Percentiles rank a stretch among this genome's conserved stretches.
phyloP scores from a whole-genome alignment of 35 echinoderm and acorn worm genomes.

The Ptychodera flava region DNA sequence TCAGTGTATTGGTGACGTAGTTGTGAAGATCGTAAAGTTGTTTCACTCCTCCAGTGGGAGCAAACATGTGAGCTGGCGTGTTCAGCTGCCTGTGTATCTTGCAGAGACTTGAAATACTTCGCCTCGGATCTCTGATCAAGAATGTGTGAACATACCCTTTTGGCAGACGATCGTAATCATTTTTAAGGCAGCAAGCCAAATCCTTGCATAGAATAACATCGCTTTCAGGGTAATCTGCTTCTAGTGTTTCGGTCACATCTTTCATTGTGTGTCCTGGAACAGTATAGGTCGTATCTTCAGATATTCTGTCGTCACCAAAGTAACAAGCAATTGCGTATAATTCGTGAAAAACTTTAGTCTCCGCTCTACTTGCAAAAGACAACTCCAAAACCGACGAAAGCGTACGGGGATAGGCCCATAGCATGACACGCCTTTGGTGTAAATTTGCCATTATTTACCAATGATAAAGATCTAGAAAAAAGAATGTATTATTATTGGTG shows the following conservation, averaged over 20 bases:
- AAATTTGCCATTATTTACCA: neutral
- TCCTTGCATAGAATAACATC: slow-evolving; percentile 76
- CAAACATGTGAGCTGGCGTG: neutral
- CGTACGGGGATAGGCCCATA: slow-evolving; percentile 61
- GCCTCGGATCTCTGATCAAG: slow-evolving; percentile 53
- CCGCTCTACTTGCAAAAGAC: slow-evolving; percentile 36
- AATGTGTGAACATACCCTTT: slow-evolving; percentile 76
- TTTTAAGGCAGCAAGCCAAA: slow-evolving; percentile 35
- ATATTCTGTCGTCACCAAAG: slow-evolving; percentile 50
- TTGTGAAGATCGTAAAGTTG: slow-evolving; percentile 55
- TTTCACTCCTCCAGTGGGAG: slow-evolving; percentile 20
- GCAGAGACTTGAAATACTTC: slow-evolving; percentile 27
- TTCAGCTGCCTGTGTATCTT: neutral
- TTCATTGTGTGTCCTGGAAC: slow-evolving; percentile 15
- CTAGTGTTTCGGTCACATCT: slow-evolving; percentile 48
- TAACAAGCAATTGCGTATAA: slow-evolving; percentile 48
- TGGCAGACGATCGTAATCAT: slow-evolving; percentile 50
- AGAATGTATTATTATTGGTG: too few species aligned
- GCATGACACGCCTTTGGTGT: slow-evolving; percentile 26
- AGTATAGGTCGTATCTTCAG: neutral
- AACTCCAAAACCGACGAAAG: slow-evolving; percentile 61
- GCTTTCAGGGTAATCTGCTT: slow-evolving; percentile 42
- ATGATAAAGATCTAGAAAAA: too few species aligned
- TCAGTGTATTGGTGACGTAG: slow-evolving; percentile 31
- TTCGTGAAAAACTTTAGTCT: slow-evolving; percentile 71